Evolutionary conservation across 2,888 invertebrate genomes (phyloP).

Genomic region (Nudaria mundana): DNA sequence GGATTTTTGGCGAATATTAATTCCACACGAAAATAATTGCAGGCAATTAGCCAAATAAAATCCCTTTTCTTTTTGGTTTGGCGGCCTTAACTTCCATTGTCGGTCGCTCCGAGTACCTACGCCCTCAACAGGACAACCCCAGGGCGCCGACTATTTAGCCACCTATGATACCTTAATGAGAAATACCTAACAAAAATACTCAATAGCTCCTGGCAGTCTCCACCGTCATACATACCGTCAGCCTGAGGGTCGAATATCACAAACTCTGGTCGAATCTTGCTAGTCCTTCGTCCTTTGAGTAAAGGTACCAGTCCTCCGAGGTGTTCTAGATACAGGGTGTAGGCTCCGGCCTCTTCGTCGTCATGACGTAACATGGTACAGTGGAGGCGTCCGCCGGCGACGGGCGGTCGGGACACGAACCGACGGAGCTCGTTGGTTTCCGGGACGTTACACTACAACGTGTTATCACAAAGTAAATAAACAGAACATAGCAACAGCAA

Average conservation of each 20-base stretch:
- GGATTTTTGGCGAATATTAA: no score
- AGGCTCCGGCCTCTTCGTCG: conserved; percentile 90
- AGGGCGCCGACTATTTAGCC: no score
- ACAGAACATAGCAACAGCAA: no score
- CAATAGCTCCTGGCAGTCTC: neutral
- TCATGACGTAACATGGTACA: conserved; percentile 99
- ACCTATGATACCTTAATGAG: no score
- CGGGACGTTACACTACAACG: conserved; percentile 95
- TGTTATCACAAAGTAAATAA: no score
- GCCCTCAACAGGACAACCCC: no score
- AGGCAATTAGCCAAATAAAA: no score
- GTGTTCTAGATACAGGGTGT: conserved; percentile 96
- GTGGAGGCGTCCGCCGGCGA: conserved; percentile 88
- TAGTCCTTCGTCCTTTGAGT: conserved; percentile 96
- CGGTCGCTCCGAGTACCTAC: no score
- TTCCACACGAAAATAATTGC: no score
- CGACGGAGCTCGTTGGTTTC: conserved; percentile 92
- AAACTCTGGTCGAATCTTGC: conserved; percentile 98
- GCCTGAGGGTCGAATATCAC: conserved; percentile 97
- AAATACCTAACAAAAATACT: no score
- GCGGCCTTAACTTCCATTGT: no score
- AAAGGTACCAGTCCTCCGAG: conserved; percentile 97
- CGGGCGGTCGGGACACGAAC: conserved; percentile 95
- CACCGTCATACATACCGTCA: conserved; percentile 83
- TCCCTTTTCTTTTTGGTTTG: no score